Evolutionary conservation across 2,113 vertebrate species (phyloP).

Genomic region (Aplodontia rufa): DNA sequence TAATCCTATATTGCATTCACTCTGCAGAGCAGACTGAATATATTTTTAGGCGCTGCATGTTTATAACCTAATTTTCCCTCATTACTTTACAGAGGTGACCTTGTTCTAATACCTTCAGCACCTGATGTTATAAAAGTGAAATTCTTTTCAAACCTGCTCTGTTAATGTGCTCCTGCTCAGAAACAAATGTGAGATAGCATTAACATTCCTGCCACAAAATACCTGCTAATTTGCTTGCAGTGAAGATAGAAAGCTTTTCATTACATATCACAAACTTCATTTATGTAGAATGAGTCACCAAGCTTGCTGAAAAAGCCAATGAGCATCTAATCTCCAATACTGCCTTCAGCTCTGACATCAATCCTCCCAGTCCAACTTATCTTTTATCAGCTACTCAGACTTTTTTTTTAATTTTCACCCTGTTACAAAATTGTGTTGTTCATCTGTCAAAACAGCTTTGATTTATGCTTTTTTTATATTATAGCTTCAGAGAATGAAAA

Average conservation of each 20-base stretch:
- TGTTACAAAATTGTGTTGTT: conserved; percentile 81
- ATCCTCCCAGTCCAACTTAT: conserved; percentile 79
- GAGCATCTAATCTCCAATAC: conserved; percentile 82
- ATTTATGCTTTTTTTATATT: conserved; percentile 76
- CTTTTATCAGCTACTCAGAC: conserved; percentile 81
- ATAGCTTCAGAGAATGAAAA: conserved; percentile 55
- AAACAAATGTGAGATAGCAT: conserved; percentile 85
- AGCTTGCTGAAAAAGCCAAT: conserved; percentile 84
- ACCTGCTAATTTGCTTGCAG: conserved; percentile 86
- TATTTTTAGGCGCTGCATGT: conserved; percentile 84
- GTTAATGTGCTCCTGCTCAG: conserved; percentile 81
- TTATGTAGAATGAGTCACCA: conserved; percentile 86
- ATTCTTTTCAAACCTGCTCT: conserved; percentile 82
- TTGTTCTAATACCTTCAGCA: conserved; percentile 84
- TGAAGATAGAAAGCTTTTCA: conserved; percentile 87
- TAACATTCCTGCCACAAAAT: conserved; percentile 86
- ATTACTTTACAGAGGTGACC: conserved; percentile 85
- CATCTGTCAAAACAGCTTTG: conserved; percentile 81
- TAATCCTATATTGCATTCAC: conserved; percentile 72
- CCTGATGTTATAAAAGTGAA: conserved; percentile 84
- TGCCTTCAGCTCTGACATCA: conserved; percentile 83
- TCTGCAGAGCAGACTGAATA: conserved; percentile 74
- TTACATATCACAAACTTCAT: conserved; percentile 88
- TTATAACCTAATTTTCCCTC: conserved; percentile 85
- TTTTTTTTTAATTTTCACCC: conserved; percentile 77